Conservation (phyloP, 2,797 vertebrate species). For the Eulemur rubriventer region DNA sequence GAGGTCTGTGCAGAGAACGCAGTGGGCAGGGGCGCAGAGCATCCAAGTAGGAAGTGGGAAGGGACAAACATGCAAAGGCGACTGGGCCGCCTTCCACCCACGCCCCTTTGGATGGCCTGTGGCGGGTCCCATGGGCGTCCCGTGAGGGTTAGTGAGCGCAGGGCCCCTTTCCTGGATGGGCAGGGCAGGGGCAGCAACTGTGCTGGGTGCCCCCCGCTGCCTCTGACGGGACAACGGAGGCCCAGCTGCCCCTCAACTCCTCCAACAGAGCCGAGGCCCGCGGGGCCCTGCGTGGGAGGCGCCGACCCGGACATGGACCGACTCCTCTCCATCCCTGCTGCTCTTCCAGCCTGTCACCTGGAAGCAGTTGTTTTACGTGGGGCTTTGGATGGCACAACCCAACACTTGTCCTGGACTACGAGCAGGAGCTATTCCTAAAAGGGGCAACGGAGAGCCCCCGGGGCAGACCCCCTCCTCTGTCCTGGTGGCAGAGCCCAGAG, state of each 20-base stretch:
- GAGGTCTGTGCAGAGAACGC: too few relatives aligned
- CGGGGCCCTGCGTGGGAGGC: not conserved
- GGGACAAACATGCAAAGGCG: too few relatives aligned
- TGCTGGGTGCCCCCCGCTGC: not conserved
- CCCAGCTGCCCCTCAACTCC: too few relatives aligned
- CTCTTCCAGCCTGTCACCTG: not conserved
- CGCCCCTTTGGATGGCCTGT: not conserved
- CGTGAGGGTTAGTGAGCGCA: not conserved
- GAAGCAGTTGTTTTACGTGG: rapidly evolving
- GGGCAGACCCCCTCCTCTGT: not conserved
- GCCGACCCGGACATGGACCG: rapidly evolving
- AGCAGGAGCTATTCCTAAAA: not conserved
- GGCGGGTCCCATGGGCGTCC: rapidly evolving
- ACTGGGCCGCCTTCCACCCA: rapidly evolving
- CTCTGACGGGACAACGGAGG: not conserved
- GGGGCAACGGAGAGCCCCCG: rapidly evolving
- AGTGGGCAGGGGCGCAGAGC: not conserved
- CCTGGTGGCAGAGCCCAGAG: not conserved
- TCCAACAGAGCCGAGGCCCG: rapidly evolving
- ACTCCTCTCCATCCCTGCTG: not conserved
- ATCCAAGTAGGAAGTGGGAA: not conserved
- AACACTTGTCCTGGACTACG: not conserved
- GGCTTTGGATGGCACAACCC: not conserved
- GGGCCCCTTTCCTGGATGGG: not conserved
- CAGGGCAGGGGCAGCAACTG: rapidly evolving